Evolutionary conservation across 1,140 invertebrate species (phyloP), one percentile per base, ranked within the genome.

Genomic region (Drosophila suzukii): DNA sequence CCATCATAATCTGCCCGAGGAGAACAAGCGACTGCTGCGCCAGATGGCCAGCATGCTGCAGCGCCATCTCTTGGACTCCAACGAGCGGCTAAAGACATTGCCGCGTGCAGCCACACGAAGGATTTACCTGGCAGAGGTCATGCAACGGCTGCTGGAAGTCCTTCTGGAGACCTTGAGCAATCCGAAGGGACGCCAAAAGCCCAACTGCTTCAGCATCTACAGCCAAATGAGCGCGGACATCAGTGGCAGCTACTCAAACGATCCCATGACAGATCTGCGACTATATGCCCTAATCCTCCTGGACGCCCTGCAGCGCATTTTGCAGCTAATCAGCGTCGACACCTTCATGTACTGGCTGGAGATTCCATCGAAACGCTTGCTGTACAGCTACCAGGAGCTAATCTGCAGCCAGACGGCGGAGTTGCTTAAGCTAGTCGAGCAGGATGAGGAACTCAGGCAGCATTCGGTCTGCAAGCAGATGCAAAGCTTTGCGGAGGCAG

Each of bases 321-420:
- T 91, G 7, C 65, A 78, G 56, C 39, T 66, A 0, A 58, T 92
- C 2, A 80, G 72, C 44, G 66, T 91, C 6, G 74, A 85, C 20
- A 71, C 62, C 1, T 92, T 74, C 34, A 80, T 92, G 77, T 27
- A 59, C 27, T 92, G 91, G 91, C 58, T 74, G 11, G 90, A 91
- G 20, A 11, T 88, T 6, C 58, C 47, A 30, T 76, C 67, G 62
- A 13, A 53, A 13, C 12, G 24, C 5, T 8, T 62, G 8, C 30
- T 80, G 8, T 66, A 77, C 13, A 50, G 54, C 11, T 51, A 91
- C 17, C 91, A 92, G 46, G 61, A 61, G 12, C 39, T 54, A 43
- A 44, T 92, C 24, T 66, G 56, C 58, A n/a, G 32, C 11, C 47
- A 57, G 30, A 41, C 62, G 6, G 11, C 15, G 8, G 13, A 46